Conservation (phyloP, 2,888 invertebrate genomes). For the Pterostichus madidus region DNA sequence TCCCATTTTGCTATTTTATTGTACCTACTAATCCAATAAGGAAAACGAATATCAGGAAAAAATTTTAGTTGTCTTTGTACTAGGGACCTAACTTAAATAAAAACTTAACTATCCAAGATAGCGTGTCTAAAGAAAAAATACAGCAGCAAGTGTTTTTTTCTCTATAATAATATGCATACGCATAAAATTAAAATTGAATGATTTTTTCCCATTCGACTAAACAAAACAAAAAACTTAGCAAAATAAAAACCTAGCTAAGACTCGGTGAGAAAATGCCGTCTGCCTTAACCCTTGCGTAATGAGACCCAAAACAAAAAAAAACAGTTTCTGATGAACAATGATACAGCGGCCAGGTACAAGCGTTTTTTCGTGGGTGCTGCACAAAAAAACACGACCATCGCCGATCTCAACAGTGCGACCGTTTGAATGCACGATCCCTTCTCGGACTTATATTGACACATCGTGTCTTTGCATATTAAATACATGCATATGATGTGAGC, state of each 20-base stretch:
- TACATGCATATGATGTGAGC: constrained; percentile 68
- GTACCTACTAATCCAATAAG: too few species aligned
- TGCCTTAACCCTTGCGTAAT: constrained; percentile 45
- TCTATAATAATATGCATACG: constrained; percentile 8
- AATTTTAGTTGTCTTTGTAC: too few species aligned
- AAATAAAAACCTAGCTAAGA: constrained; percentile 48
- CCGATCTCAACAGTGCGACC: background rate
- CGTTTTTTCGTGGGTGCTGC: constrained; percentile 49
- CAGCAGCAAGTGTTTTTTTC: constrained; percentile 15
- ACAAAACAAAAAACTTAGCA: constrained; percentile 31
- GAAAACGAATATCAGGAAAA: too few species aligned
- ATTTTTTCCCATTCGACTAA: constrained; percentile 17
- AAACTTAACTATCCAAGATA: background rate
- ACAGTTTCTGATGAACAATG: constrained; percentile 45
- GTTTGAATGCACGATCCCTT: constrained; percentile 17
- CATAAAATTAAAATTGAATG: constrained; percentile 50
- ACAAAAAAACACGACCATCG: constrained; percentile 34
- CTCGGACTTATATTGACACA: constrained; percentile 74
- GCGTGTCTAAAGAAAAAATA: background rate
- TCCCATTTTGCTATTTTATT: too few species aligned
- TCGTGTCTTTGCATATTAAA: constrained; percentile 78
- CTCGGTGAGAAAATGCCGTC: constrained; percentile 43
- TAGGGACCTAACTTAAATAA: background rate
- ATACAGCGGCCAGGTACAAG: constrained; percentile 13
- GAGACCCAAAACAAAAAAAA: constrained; percentile 48